These are phyloP conservation scores for Oreotrochilus melanogaster DNA, from an alignment of 2,113 vertebrate genomes.

Conservation along the genomic window DNA sequence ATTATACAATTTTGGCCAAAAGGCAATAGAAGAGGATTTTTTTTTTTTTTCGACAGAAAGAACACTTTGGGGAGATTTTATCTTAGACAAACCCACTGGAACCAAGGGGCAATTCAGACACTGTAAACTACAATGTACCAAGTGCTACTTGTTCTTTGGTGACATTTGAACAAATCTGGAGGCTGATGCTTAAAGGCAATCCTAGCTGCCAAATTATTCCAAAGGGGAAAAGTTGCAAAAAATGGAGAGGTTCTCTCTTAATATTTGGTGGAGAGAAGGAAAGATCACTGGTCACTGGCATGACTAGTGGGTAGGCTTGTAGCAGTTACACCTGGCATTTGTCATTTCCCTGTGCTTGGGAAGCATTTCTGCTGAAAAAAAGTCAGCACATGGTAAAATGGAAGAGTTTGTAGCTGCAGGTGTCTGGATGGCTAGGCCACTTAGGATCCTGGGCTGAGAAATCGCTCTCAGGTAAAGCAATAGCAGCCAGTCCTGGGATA, in stretches of 20 bases:
- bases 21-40: neutral
- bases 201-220: neutral
- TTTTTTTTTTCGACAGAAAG: neutral
- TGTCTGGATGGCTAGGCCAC: neutral
- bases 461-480: neutral
- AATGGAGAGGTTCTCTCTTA: neutral
- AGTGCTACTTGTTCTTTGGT: neutral
- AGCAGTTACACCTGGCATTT: too few species aligned
- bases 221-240: neutral
- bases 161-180: too few species aligned
- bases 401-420: neutral
- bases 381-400: fast-evolving
- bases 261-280: neutral
- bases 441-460: neutral
- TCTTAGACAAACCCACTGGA: neutral
- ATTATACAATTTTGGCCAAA: neutral
- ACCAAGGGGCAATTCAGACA: neutral
- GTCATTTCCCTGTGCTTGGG: neutral
- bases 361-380: neutral
- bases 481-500: neutral
- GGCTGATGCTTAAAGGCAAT: neutral
- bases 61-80: neutral
- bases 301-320: neutral
- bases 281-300: neutral
- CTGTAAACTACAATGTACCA: neutral